phyloP scores from a whole-genome alignment of 1,140 invertebrate species.

The Sminthurides bifidus region DNA sequence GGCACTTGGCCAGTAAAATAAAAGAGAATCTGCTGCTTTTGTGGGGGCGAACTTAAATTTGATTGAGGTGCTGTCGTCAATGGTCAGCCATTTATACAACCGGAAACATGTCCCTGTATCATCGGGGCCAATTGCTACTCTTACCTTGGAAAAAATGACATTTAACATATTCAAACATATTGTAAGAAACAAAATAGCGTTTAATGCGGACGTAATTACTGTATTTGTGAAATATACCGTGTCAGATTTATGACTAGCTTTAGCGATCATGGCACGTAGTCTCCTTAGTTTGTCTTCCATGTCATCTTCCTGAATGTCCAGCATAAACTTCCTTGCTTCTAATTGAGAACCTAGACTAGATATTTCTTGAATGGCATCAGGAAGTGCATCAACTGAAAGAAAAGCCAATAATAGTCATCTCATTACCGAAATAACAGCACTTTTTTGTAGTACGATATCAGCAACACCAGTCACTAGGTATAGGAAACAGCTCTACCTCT shows the following conservation, averaged over 20 bases:
- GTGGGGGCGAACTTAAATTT: slow-evolving; percentile 28
- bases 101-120: slow-evolving; percentile 44
- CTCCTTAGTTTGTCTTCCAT: slow-evolving; percentile 28
- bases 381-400: slow-evolving; percentile 10
- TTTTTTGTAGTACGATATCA: no score
- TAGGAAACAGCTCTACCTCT: no score
- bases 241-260: slow-evolving; percentile 28
- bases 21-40: slow-evolving; percentile 42
- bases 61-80: slow-evolving; percentile 18
- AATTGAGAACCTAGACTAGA: no score
- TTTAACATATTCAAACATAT: no score
- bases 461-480: no score
- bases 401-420: no score
- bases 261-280: slow-evolving; percentile 26
- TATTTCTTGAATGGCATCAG: slow-evolving; percentile 6
- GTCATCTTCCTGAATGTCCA: neutral
- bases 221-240: slow-evolving; percentile 19
- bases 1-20: slow-evolving; percentile 54
- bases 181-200: neutral
- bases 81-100: slow-evolving; percentile 45
- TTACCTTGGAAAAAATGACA: slow-evolving; percentile 48
- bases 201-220: neutral
- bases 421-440: no score
- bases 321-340: neutral
- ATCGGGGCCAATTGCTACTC: slow-evolving; percentile 50